Conservation (phyloP, 2,888 invertebrate species). For the Sphaerophoria rueppellii region DNA sequence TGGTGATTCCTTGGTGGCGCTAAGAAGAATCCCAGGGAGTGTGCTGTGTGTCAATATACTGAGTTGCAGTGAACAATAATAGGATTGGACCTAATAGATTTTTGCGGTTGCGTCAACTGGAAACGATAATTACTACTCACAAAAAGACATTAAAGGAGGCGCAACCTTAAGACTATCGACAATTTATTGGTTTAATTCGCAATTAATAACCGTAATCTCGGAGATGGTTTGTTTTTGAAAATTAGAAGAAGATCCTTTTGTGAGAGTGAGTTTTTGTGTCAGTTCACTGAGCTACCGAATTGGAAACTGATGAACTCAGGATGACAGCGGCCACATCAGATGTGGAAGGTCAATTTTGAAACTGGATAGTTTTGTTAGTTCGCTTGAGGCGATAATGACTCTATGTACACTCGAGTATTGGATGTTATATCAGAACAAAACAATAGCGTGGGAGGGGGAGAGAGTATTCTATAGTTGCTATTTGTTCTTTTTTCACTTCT, state of each 20-base stretch:
- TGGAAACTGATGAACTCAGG: slow-evolving; percentile 38
- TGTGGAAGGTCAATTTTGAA: slow-evolving; percentile 26
- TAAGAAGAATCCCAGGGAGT: slow-evolving; percentile 20
- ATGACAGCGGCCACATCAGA: slow-evolving; percentile 16
- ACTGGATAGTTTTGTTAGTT: slow-evolving; percentile 22
- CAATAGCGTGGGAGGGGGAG: background rate
- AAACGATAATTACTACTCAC: slow-evolving; percentile 49
- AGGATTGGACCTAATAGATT: slow-evolving; percentile 52
- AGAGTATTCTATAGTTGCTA: background rate
- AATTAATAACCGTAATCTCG: slow-evolving; percentile 55
- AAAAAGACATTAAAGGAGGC: slow-evolving; percentile 43
- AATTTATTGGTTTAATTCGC: slow-evolving; percentile 45
- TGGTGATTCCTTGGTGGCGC: slow-evolving; percentile 41
- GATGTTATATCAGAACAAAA: background rate
- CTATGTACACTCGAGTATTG: background rate
- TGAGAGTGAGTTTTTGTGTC: slow-evolving; percentile 5
- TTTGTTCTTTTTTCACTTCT: background rate
- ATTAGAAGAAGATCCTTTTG: slow-evolving; percentile 14
- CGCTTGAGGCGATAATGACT: slow-evolving; percentile 21
- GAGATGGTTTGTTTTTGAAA: slow-evolving; percentile 53
- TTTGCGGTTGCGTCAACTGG: slow-evolving; percentile 65
- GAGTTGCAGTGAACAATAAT: background rate
- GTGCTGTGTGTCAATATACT: background rate
- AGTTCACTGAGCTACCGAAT: slow-evolving; percentile 37
- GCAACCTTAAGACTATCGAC: slow-evolving; percentile 35